Evolutionary conservation across 35 echinoderm and acorn worm genomes (phyloP).

Genomic region (Stichopus chloronotus): DNA sequence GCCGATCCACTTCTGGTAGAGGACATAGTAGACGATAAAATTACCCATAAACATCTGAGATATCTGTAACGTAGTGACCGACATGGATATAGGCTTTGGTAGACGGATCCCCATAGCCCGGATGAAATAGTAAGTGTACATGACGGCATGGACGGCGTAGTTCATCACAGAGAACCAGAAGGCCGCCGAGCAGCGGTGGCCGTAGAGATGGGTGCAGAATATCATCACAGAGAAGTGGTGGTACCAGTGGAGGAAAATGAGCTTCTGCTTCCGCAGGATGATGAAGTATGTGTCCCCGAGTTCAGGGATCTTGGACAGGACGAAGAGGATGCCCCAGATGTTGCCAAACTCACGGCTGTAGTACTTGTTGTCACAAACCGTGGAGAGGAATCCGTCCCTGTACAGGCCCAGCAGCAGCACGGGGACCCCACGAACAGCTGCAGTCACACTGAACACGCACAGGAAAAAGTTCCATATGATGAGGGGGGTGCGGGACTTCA

Average conservation of each 20-base stretch:
- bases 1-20: conserved; percentile 35
- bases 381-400: conserved; percentile 69
- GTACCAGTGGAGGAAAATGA: conserved; percentile 95
- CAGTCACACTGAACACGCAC: conserved; percentile 76
- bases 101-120: conserved; percentile 70
- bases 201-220: conserved; percentile 74
- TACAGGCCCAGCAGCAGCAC: conserved; percentile 45
- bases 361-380: conserved; percentile 78
- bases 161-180: conserved; percentile 88
- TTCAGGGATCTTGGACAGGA: conserved; percentile 87
- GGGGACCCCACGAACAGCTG: conserved; percentile 54
- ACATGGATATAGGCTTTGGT: conserved; percentile 70
- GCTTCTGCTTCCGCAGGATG: conserved; percentile 91
- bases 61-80: conserved; percentile 83
- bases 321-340: conserved; percentile 82
- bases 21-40: conserved; percentile 66
- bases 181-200: conserved; percentile 59
- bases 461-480: conserved; percentile 86
- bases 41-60: conserved; percentile 90
- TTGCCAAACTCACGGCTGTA: conserved; percentile 61
- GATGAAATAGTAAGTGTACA: conserved; percentile 92
- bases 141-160: conserved; percentile 85
- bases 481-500: conserved; percentile 68
- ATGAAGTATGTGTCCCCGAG: conserved; percentile 88
- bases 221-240: conserved; percentile 87